Evolutionary conservation across 2,113 vertebrate species (phyloP), one percentile per base, ranked within the genome.

Genomic region (Rhodinocichla rosea): DNA sequence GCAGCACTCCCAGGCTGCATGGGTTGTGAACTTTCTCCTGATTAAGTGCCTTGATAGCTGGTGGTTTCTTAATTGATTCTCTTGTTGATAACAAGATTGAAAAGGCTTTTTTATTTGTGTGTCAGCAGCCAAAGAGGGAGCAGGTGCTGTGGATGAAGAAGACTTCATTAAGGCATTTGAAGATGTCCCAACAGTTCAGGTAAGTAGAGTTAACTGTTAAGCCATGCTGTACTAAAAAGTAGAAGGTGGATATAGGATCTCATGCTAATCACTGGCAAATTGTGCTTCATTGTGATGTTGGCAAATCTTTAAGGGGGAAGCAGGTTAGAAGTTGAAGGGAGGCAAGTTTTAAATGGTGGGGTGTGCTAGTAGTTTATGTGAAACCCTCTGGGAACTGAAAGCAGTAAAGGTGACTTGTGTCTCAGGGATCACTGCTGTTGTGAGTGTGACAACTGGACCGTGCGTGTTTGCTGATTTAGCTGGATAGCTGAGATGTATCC

Each of bases 101-200:
- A 93, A 91, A 53, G 12, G 13, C 47, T 91, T 81, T 95, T 95
- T 96, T 26, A 47, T 80, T 77, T 92, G n/a, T 97, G 49, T 97
- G 75, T 74, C 80, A 98, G 97, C 97, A 94, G 93, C 98, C 94
- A 99, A 99, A 98, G 99, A 99, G 92, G 99, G 98, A 83, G 99
- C 99, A 21, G 99, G 99, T 83, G 99, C 99, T 59, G 98, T 99
- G 10, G 99, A 99, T 95, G 99, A 99, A 92, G 99, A 99, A 83
- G 99, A 99, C 87, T 99, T 99, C 89, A 99, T 99, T 78, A 99
- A 99, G 97, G 98, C 98, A 52, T 99, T 99, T 97, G 99, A 99
- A 81, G 99, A 99, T 50, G 99, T 99, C 40, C 99, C 99, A 76
- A 87, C 98, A 4, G 97, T 99, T 62, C 99, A 99, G 98, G 99